Evolutionary conservation across 2,888 invertebrate species (phyloP).

Genomic region (Cynaeus angustus): DNA sequence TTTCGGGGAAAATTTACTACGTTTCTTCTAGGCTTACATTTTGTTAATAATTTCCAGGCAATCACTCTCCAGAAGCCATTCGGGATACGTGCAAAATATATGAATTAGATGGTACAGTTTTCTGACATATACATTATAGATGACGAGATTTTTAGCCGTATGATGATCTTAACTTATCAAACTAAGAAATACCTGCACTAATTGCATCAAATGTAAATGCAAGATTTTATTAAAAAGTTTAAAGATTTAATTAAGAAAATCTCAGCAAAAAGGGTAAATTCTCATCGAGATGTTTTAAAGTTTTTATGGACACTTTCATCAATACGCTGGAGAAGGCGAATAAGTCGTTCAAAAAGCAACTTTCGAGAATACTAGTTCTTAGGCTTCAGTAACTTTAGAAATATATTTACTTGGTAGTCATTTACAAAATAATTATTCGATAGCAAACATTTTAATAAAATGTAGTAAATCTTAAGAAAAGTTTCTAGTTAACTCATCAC

Average conservation of each 20-base stretch:
- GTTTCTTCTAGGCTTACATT: slow-evolving; percentile 36
- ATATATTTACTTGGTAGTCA: not conserved
- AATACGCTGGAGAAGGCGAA: slow-evolving; percentile 9
- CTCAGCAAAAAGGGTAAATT: slow-evolving; percentile 16
- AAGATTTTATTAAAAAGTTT: not conserved
- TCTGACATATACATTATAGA: not conserved
- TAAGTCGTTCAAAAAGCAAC: slow-evolving; percentile 10
- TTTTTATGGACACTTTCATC: slow-evolving; percentile 23
- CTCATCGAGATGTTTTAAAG: slow-evolving; percentile 18
- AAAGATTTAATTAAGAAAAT: slow-evolving; percentile 15
- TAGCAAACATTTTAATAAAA: too few species aligned
- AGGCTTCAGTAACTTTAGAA: slow-evolving; percentile 10
- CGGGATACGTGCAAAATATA: slow-evolving; percentile 40
- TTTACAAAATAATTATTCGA: too few species aligned
- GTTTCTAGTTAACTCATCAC: too few species aligned
- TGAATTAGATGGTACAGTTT: slow-evolving; percentile 33
- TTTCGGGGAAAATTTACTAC: slow-evolving; percentile 41
- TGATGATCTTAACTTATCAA: too few species aligned
- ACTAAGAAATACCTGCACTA: too few species aligned
- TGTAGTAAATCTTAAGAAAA: too few species aligned
- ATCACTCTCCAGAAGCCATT: slow-evolving; percentile 44
- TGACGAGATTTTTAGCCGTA: not conserved
- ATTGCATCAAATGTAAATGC: too few species aligned
- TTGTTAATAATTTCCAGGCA: slow-evolving; percentile 48
- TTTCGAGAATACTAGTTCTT: slow-evolving; percentile 16